These are phyloP conservation scores for Venturia canescens DNA, from an alignment of 1,140 invertebrate species.

Conservation along the genomic window DNA sequence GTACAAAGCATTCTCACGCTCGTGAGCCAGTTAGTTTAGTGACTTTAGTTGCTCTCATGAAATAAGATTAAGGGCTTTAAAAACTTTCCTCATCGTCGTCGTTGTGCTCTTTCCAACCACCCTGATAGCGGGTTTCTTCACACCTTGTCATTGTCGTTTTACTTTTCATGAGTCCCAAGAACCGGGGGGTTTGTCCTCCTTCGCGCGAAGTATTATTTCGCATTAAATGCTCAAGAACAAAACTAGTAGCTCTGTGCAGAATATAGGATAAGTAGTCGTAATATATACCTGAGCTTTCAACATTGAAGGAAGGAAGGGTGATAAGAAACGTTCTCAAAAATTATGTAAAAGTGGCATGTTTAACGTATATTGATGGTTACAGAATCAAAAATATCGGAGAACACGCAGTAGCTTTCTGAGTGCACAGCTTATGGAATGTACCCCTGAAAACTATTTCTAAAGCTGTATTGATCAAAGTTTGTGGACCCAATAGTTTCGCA, in stretches of 20 bases:
- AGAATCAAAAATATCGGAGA: not conserved
- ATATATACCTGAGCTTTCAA: not conserved
- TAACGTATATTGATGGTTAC: not conserved
- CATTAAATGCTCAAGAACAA: slow-evolving; percentile 35
- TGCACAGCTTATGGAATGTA: not conserved
- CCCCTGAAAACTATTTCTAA: not conserved
- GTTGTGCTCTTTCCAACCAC: slow-evolving; percentile 14
- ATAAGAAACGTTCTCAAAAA: too few species aligned
- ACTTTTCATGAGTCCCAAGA: not conserved
- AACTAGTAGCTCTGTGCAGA: not conserved
- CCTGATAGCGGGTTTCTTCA: not conserved
- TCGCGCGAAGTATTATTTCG: slow-evolving; percentile 43
- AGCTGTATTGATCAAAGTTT: not conserved
- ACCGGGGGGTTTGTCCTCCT: not conserved
- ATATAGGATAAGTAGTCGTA: slow-evolving; percentile 26
- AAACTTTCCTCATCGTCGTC: slow-evolving; percentile 66
- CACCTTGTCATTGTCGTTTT: slow-evolving; percentile 54
- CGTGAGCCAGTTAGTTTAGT: slow-evolving; percentile 68
- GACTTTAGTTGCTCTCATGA: slow-evolving; percentile 65
- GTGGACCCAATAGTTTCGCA: not conserved
- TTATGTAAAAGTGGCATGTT: not conserved
- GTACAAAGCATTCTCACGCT: slow-evolving; percentile 31
- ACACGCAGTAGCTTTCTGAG: not conserved
- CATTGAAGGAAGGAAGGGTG: not conserved
- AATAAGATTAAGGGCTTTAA: slow-evolving; percentile 69